Evolutionary conservation across 2,888 invertebrate species (phyloP).

Genomic region (Cryptosula pallasiana): DNA sequence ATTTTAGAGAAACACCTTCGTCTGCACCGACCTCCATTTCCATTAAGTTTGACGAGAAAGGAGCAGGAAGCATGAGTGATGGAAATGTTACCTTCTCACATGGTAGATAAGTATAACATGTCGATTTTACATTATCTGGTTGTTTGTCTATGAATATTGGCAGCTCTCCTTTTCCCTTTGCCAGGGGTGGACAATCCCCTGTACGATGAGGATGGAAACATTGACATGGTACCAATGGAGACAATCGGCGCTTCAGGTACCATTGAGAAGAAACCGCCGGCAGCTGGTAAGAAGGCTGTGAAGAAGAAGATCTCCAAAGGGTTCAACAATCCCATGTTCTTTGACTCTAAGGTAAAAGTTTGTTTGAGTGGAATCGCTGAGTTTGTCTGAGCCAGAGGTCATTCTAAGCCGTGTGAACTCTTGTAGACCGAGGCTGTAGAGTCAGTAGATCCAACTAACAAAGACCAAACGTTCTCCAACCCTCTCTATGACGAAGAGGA

Average conservation of each 20-base stretch:
- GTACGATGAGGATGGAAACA: background rate
- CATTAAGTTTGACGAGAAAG: too few species aligned
- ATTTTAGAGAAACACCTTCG: too few species aligned
- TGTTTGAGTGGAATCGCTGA: too few species aligned
- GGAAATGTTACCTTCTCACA: too few species aligned
- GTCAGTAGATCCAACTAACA: background rate
- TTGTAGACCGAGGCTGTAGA: background rate
- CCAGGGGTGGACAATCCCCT: conserved; percentile 15
- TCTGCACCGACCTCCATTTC: too few species aligned
- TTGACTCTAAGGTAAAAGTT: conserved; percentile 12
- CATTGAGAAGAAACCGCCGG: background rate
- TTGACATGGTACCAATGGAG: background rate
- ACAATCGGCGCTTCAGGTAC: background rate
- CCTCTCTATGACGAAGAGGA: background rate
- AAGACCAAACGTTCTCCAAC: background rate
- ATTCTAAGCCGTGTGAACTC: too few species aligned
- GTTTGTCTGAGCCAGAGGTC: too few species aligned
- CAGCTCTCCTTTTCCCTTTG: too few species aligned
- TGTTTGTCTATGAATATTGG: too few species aligned
- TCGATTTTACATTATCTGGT: background rate
- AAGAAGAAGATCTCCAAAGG: conserved; percentile 9
- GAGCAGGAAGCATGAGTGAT: too few species aligned
- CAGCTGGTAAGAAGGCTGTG: background rate
- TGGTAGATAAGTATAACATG: too few species aligned
- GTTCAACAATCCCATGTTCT: background rate